phyloP scores from a whole-genome alignment of 2,888 invertebrate genomes.

The Clunio marinus region DNA sequence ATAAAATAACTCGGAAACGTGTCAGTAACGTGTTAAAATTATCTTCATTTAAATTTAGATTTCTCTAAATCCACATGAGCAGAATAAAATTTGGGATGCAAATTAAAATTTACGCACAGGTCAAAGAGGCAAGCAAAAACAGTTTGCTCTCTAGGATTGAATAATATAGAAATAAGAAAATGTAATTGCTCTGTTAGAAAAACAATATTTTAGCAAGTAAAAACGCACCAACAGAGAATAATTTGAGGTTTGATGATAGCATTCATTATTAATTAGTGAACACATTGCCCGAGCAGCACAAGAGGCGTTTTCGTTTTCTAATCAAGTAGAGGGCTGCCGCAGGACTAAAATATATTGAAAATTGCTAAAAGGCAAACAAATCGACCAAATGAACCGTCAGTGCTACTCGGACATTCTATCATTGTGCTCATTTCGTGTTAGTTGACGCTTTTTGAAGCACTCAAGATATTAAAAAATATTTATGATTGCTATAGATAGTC shows the following conservation, averaged over 20 bases:
- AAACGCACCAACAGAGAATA: slow-evolving; percentile 18
- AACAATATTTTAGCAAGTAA: neutral
- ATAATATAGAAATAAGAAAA: slow-evolving; percentile 37
- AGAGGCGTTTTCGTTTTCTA: too few species aligned
- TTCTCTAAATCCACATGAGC: neutral
- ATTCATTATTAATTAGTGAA: slow-evolving; percentile 38
- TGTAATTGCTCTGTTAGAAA: slow-evolving; percentile 33
- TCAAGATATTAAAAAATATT: too few species aligned
- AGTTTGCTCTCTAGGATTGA: slow-evolving; percentile 7
- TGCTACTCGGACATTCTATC: too few species aligned
- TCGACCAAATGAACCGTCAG: too few species aligned
- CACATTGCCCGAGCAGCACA: neutral
- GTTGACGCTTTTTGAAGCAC: too few species aligned
- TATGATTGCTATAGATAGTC: too few species aligned
- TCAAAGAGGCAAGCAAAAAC: neutral
- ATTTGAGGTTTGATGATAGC: slow-evolving; percentile 39
- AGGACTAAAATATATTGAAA: too few species aligned
- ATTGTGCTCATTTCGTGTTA: too few species aligned
- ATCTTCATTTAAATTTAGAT: slow-evolving; percentile 7
- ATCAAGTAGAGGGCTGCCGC: too few species aligned
- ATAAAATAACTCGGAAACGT: too few species aligned
- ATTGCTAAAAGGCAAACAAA: too few species aligned
- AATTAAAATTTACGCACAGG: slow-evolving; percentile 7
- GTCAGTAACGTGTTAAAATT: slow-evolving; percentile 7
- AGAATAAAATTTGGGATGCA: neutral